phyloP scores from a whole-genome alignment of 2,888 invertebrate species.

The Mythimna pallens region DNA sequence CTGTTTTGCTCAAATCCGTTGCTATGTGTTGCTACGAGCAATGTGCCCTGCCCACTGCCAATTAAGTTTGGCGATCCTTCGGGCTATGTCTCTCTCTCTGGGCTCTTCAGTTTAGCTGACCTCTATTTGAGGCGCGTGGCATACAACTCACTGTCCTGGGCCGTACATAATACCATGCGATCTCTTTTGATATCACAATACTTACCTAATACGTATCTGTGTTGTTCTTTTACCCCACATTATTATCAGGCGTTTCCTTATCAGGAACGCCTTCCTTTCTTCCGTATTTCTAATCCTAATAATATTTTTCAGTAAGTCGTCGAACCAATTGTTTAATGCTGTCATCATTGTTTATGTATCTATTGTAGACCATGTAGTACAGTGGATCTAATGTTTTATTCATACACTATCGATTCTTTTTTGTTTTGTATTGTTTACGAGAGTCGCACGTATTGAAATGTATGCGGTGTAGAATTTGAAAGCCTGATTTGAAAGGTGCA shows the following conservation, averaged over 20 bases:
- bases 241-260: not conserved
- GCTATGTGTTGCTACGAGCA: no score
- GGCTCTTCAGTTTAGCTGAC: no score
- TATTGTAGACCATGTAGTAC: not conserved
- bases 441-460: not conserved
- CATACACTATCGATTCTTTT: conserved; percentile 24
- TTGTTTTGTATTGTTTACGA: conserved; percentile 29
- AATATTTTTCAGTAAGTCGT: conserved; percentile 5
- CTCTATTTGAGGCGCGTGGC: no score
- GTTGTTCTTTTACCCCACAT: no score
- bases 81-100: no score
- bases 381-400: conserved; percentile 33
- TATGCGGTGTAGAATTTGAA: not conserved
- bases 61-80: no score
- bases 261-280: not conserved
- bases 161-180: no score
- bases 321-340: conserved; percentile 13
- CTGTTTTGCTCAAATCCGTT: no score
- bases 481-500: not conserved
- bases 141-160: no score
- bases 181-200: no score
- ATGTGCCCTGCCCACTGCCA: no score
- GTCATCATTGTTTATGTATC: conserved; percentile 21
- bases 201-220: no score
- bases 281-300: conserved; percentile 2